These are phyloP conservation scores for Bolborhynchus lineola DNA, from an alignment of 2,113 vertebrate species.

Conservation along the genomic window DNA sequence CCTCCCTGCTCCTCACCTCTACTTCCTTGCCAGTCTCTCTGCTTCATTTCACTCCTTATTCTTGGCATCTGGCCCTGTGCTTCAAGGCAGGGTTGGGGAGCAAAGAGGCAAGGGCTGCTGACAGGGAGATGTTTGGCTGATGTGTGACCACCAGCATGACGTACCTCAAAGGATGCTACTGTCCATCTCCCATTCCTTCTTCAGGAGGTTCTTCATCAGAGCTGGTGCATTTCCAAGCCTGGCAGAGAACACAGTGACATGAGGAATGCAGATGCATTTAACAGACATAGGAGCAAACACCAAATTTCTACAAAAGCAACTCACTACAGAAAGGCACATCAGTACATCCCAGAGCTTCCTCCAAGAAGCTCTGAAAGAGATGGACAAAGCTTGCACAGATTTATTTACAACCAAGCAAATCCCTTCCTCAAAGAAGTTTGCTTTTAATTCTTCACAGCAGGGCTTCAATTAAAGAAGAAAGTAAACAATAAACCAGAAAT, in stretches of 20 bases:
- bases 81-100: neutral
- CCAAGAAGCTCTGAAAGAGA: neutral
- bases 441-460: neutral
- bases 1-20: neutral
- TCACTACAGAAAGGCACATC: neutral
- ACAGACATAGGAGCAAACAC: neutral
- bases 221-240: neutral
- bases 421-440: neutral
- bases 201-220: neutral
- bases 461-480: neutral
- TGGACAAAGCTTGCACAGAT: neutral
- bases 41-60: neutral
- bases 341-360: neutral
- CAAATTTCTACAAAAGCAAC: neutral
- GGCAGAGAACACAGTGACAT: neutral
- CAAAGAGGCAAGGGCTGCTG: neutral
- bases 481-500: neutral
- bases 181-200: neutral
- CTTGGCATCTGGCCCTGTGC: accelerated
- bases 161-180: neutral
- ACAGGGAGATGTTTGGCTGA: neutral
- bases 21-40: neutral
- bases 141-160: neutral
- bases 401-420: neutral
- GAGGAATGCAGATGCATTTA: neutral